Conservation (phyloP, 2,888 invertebrate genomes). For the Flexamia atlantica region DNA sequence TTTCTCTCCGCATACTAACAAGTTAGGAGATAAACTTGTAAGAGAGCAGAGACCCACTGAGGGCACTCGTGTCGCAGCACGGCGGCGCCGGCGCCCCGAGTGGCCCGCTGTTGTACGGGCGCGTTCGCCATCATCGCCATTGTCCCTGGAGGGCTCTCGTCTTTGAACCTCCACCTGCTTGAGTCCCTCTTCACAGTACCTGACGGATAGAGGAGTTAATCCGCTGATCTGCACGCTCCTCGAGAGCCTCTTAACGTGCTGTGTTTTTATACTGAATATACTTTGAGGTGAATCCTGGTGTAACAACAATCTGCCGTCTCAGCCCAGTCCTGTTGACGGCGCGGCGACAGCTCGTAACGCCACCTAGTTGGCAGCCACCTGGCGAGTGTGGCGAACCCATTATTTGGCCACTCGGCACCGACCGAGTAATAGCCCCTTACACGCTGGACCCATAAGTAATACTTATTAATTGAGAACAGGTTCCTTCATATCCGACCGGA, state of each 20-base stretch:
- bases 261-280: background rate
- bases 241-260: background rate
- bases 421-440: conserved; percentile 39
- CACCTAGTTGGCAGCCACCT: conserved; percentile 19
- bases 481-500: conserved; percentile 53
- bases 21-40: too few relatives aligned
- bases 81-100: background rate
- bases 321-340: background rate
- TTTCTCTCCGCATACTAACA: too few relatives aligned
- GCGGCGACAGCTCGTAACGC: conserved; percentile 11
- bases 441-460: conserved; percentile 29
- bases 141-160: background rate
- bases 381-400: conserved; percentile 4
- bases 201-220: conserved; percentile 5
- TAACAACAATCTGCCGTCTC: too few relatives aligned
- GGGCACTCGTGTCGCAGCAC: background rate
- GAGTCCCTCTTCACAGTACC: background rate
- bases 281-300: too few relatives aligned
- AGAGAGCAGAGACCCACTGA: too few relatives aligned
- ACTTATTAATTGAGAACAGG: conserved; percentile 42
- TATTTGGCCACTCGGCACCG: conserved; percentile 35
- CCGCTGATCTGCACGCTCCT: background rate
- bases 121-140: background rate
- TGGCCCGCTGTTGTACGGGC: background rate
- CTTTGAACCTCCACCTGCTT: background rate